Conservation (phyloP, 1,140 invertebrate species). For the Triops cancriformis region DNA sequence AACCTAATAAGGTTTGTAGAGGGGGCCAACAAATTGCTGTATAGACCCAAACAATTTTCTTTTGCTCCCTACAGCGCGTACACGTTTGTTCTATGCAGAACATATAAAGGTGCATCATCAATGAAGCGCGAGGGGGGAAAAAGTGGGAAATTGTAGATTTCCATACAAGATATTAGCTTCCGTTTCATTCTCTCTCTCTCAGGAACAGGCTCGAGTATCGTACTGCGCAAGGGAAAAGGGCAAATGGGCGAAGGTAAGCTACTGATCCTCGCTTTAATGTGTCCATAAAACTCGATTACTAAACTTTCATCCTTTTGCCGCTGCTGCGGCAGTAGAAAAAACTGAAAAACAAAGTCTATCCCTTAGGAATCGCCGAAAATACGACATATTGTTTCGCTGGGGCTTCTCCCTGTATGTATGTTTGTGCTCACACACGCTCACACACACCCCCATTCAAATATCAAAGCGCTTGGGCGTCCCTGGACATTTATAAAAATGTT, state of each 20-base stretch:
- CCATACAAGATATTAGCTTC: slow-evolving; percentile 14
- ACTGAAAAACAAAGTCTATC: not conserved
- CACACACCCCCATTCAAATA: too few relatives aligned
- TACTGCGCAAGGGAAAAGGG: not conserved
- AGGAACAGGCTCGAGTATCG: not conserved
- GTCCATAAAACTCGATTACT: slow-evolving; percentile 12
- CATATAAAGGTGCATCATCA: not conserved
- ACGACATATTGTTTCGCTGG: too few relatives aligned
- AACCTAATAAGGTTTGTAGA: too few relatives aligned
- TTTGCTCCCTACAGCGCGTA: too few relatives aligned
- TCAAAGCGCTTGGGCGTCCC: too few relatives aligned
- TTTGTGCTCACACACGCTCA: too few relatives aligned
- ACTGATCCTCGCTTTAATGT: slow-evolving; percentile 6
- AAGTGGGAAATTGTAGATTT: not conserved
- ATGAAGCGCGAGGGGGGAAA: not conserved
- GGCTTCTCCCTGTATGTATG: too few relatives aligned
- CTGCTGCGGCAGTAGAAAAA: not conserved
- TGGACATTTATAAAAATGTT: too few relatives aligned
- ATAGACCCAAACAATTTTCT: too few relatives aligned
- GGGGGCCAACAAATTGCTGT: too few relatives aligned
- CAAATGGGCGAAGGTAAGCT: not conserved
- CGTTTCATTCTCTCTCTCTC: not conserved
- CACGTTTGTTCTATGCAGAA: too few relatives aligned
- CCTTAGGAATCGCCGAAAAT: not conserved
- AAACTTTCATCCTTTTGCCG: slow-evolving; percentile 1